A percentile compares a stretch with the other conserved stretches of the same genome.
Evolutionary conservation across 1,140 invertebrate genomes (phyloP).

Genomic region (Heliothis subflexa): DNA sequence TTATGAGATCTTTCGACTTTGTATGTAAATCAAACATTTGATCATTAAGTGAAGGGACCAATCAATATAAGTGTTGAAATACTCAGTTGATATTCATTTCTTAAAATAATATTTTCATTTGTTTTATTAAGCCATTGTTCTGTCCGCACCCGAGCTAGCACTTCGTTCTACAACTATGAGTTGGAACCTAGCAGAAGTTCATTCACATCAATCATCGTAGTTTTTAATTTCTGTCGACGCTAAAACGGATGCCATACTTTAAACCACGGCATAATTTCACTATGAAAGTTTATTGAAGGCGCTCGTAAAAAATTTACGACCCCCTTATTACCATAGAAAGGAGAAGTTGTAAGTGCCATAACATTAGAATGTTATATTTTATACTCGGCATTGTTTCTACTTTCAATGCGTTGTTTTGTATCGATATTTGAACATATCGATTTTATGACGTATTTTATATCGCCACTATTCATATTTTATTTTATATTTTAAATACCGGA

Average conservation of each 20-base stretch:
- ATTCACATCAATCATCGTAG: constrained; percentile 22
- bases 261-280: constrained; percentile 54
- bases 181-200: constrained; percentile 10
- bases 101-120: not conserved
- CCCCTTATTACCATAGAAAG: constrained; percentile 72
- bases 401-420: constrained; percentile 51
- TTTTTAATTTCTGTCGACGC: constrained; percentile 30
- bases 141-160: not conserved
- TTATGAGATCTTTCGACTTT: too few relatives aligned
- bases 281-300: constrained; percentile 51
- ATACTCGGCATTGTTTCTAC: constrained; percentile 67
- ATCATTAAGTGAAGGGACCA: too few relatives aligned
- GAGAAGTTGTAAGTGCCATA: constrained; percentile 59
- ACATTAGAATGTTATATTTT: constrained; percentile 70
- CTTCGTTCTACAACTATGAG: not conserved
- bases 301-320: constrained; percentile 71
- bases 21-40: too few relatives aligned
- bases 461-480: constrained; percentile 47
- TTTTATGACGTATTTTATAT: constrained; percentile 53
- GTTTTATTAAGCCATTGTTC: not conserved
- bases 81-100: too few relatives aligned
- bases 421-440: constrained; percentile 48
- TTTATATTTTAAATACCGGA: constrained; percentile 28
- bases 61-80: too few relatives aligned
- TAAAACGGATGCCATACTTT: constrained; percentile 47